Conservation (phyloP, 2,888 invertebrate genomes). For the Salpingus planirostris region DNA sequence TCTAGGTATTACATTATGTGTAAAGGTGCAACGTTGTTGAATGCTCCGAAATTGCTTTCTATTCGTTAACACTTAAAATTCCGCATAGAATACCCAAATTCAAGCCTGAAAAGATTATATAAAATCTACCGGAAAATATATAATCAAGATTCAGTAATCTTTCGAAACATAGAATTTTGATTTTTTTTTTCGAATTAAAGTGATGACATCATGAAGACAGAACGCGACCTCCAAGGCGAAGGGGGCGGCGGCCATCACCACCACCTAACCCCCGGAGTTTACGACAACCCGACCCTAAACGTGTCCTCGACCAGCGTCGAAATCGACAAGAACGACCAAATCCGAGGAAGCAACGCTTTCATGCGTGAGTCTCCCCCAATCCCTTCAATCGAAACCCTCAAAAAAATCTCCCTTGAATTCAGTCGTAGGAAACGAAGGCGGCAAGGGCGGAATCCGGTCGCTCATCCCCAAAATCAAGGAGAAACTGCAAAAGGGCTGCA, state of each 20-base stretch:
- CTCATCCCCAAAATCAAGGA: constrained; percentile 38
- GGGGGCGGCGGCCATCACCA: constrained; percentile 31
- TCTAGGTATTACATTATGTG: too few species aligned
- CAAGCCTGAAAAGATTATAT: too few species aligned
- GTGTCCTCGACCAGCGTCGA: constrained; percentile 34
- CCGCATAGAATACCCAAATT: too few species aligned
- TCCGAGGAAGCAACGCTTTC: constrained; percentile 53
- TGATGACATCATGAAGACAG: constrained; percentile 18
- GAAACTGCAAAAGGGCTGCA: constrained; percentile 46
- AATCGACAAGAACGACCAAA: constrained; percentile 22
- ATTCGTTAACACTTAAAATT: too few species aligned
- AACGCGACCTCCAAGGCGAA: constrained; percentile 31
- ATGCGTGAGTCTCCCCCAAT: constrained; percentile 41
- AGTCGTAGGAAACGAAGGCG: too few species aligned
- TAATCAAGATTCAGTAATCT: too few species aligned
- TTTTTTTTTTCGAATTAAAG: constrained; percentile 5
- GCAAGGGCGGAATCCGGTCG: too few species aligned
- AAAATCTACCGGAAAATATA: too few species aligned
- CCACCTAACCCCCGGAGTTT: constrained; percentile 32
- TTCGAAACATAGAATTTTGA: background rate
- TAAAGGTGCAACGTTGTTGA: too few species aligned
- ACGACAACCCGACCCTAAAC: constrained; percentile 38
- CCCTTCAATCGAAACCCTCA: background rate
- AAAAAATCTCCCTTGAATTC: too few species aligned
- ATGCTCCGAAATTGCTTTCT: too few species aligned